These are phyloP conservation scores for Brachionus calyciflorus DNA, from an alignment of 1,140 invertebrate genomes.

Conservation along the genomic window DNA sequence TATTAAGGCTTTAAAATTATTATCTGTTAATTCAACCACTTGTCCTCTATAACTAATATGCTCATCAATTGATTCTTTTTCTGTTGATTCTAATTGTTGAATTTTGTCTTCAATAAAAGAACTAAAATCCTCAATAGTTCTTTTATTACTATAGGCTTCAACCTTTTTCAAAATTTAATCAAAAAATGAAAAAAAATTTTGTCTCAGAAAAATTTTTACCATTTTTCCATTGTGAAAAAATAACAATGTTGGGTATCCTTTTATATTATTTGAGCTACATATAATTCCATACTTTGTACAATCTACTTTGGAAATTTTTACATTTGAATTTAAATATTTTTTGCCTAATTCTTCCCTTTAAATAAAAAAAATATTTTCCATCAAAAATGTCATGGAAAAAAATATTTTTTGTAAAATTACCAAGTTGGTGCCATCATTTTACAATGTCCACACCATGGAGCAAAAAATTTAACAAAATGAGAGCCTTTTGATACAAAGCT, in stretches of 20 bases:
- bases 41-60: background rate
- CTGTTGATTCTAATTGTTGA: background rate
- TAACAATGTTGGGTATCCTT: background rate
- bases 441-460: conserved; percentile 33
- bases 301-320: conserved; percentile 29
- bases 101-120: background rate
- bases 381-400: background rate
- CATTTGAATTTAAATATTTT: conserved; percentile 23
- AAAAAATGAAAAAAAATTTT: background rate
- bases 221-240: conserved; percentile 24
- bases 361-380: background rate
- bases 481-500: conserved; percentile 22
- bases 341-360: conserved; percentile 30
- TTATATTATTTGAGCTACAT: background rate
- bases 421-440: conserved; percentile 21
- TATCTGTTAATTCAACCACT: background rate
- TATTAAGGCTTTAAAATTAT: background rate
- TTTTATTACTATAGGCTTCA: background rate
- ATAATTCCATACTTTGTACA: conserved; percentile 34
- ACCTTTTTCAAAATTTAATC: conserved; percentile 1
- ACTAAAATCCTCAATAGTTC: background rate
- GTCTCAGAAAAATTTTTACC: background rate
- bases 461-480: conserved; percentile 41
- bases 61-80: background rate
- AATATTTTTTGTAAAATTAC: background rate